Percentiles rank a stretch among this genome's conserved stretches.
Conservation (phyloP, 2,888 invertebrate species). For the Malthinus flaveolus region DNA sequence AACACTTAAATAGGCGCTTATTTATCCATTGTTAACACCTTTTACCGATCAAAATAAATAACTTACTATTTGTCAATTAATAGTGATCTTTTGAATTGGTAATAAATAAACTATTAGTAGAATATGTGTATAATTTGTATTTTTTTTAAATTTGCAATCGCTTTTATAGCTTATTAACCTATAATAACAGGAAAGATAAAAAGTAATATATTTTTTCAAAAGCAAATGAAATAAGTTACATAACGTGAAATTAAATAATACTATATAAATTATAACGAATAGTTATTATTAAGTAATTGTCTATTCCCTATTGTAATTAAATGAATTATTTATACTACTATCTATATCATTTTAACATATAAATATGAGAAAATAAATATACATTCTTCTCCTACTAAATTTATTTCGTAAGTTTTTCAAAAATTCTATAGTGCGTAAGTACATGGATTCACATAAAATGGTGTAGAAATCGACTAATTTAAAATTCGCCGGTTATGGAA, state of each 20-base stretch:
- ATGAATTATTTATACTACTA: too few species aligned
- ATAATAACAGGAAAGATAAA: not conserved
- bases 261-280: not conserved
- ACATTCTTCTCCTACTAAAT: too few species aligned
- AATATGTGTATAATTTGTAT: not conserved
- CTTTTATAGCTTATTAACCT: not conserved
- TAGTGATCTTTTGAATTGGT: not conserved
- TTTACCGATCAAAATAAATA: not conserved
- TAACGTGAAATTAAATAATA: slow-evolving; percentile 1
- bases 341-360: too few species aligned
- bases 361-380: too few species aligned
- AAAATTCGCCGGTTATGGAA: too few species aligned
- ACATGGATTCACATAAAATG: too few species aligned
- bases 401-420: too few species aligned
- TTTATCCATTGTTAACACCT: slow-evolving; percentile 10
- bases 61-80: too few species aligned
- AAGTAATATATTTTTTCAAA: not conserved
- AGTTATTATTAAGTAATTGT: too few species aligned
- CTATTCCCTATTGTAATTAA: too few species aligned
- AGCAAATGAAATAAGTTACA: not conserved
- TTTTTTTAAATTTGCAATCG: not conserved
- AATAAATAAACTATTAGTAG: not conserved
- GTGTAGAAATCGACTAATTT: too few species aligned
- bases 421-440: too few species aligned
- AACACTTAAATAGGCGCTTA: not conserved